phyloP scores from a whole-genome alignment of 2,888 invertebrate species.

The Drosophila antonietae region DNA sequence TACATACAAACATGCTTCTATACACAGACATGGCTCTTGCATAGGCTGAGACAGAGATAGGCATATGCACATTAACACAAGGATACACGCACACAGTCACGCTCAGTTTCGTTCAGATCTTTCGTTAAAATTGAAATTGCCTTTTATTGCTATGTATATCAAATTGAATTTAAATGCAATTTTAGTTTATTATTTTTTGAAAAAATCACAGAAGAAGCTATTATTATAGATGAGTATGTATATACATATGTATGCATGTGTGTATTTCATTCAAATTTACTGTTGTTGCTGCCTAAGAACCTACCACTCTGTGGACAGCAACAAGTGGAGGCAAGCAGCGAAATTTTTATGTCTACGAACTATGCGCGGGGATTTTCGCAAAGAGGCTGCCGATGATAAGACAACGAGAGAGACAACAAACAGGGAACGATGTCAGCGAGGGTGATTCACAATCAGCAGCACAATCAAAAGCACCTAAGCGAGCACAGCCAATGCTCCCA shows the following conservation, averaged over 20 bases:
- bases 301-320: conserved; percentile 7
- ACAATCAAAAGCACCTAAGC: conserved; percentile 26
- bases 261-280: not conserved
- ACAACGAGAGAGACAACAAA: conserved; percentile 5
- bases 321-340: conserved; percentile 20
- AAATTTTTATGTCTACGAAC: not conserved
- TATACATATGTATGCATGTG: too few species aligned
- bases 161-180: not conserved
- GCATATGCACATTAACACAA: not conserved
- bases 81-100: not conserved
- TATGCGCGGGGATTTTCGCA: conserved; percentile 33
- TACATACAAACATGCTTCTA: not conserved
- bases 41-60: not conserved
- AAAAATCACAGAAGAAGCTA: not conserved
- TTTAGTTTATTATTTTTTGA: not conserved
- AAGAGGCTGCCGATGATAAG: conserved; percentile 22
- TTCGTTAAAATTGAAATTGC: not conserved
- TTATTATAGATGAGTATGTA: not conserved
- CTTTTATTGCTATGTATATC: not conserved
- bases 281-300: not conserved
- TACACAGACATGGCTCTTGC: not conserved
- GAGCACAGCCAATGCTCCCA: not conserved
- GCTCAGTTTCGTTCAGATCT: conserved; percentile 6
- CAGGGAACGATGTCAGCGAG: conserved; percentile 13
- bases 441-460: conserved; percentile 49